Evolutionary conservation across 2,797 vertebrate species (phyloP), one percentile per base, ranked within the genome.

Genomic region (Mus caroli): DNA sequence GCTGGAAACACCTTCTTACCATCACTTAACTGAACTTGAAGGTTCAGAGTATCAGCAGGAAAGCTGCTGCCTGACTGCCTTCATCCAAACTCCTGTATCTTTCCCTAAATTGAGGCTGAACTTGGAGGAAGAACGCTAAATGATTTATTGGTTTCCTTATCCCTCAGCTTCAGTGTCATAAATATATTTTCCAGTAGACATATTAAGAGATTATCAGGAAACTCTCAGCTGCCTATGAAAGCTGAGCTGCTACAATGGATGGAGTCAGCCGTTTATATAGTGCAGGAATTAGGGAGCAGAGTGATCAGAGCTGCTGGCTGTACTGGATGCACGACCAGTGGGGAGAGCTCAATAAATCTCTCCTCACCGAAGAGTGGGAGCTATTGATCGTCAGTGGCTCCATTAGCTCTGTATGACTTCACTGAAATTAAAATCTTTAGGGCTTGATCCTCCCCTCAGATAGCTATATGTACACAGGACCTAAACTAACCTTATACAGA

Each of bases 381-480:
- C 94, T 97, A 98, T 97, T 93, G 97, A 98, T 97, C 34, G 52
- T 92, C 88, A 77, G 56, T 95, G 96, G 94, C 94, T 98, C 96
- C 97, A 97, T 97, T 97, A 97, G 95, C 97, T 97, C 96, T 88
- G 87, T 97, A 96, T 97, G 96, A 97, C 97, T 98, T 97, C 84
- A 95, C 94, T 96, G 96, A 96, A 97, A 97, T 97, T 97, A 98
- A 97, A 97, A 97, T 97, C 96, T 97, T 97, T 93, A 97, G 94
- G 92, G 73, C 92, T 97, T 96, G 94, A 96, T 95, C 94, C 93
- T 97, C 90, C 92, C 80, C 87, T 97, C 56, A 92, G 86, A 97
- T 86, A 94, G 91, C 80, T 91, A 2, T 96, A 85, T 95, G 96
- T 95, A 97, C 84, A 97, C 94, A 96, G 67, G 58, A 77, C 83